A percentile compares a stretch with the other conserved stretches of the same genome.
Evolutionary conservation across 2,797 vertebrate species (phyloP).

Genomic region (Coregonus suidteri): DNA sequence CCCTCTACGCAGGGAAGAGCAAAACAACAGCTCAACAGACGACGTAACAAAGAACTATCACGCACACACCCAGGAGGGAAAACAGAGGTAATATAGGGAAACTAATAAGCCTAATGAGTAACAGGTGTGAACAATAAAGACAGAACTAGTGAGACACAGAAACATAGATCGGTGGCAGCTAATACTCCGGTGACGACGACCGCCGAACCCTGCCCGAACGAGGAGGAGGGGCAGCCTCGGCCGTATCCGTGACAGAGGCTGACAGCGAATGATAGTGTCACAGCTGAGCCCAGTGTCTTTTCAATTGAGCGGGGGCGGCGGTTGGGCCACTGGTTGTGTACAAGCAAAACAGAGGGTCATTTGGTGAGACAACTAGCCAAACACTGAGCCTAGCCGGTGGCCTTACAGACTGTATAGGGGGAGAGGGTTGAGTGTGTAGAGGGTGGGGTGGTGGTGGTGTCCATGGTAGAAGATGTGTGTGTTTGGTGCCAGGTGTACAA

Average conservation of each 20-base stretch:
- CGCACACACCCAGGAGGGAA: too few species aligned
- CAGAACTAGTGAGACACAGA: too few species aligned
- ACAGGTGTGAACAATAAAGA: too few species aligned
- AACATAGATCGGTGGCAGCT: too few species aligned
- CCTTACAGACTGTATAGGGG: slow-evolving; percentile 28
- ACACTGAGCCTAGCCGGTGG: slow-evolving; percentile 22
- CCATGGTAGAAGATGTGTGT: neutral
- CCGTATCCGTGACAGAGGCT: neutral
- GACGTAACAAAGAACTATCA: too few species aligned
- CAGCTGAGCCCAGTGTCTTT: slow-evolving; percentile 34
- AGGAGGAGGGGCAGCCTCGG: too few species aligned
- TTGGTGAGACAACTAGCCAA: slow-evolving; percentile 39
- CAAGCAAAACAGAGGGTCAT: slow-evolving; percentile 46
- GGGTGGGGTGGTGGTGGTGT: neutral
- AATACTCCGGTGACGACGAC: too few species aligned
- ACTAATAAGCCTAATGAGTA: too few species aligned
- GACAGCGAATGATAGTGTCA: slow-evolving; percentile 11
- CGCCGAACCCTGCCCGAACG: too few species aligned
- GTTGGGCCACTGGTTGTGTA: slow-evolving; percentile 33
- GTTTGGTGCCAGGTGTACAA: slow-evolving; percentile 58
- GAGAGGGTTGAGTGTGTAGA: neutral
- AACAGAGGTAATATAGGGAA: too few species aligned
- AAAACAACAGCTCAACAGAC: too few species aligned
- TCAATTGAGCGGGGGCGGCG: slow-evolving; percentile 1
- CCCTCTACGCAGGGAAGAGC: too few species aligned